phyloP scores from a whole-genome alignment of 2,888 invertebrate species.

The Phortica okadai region DNA sequence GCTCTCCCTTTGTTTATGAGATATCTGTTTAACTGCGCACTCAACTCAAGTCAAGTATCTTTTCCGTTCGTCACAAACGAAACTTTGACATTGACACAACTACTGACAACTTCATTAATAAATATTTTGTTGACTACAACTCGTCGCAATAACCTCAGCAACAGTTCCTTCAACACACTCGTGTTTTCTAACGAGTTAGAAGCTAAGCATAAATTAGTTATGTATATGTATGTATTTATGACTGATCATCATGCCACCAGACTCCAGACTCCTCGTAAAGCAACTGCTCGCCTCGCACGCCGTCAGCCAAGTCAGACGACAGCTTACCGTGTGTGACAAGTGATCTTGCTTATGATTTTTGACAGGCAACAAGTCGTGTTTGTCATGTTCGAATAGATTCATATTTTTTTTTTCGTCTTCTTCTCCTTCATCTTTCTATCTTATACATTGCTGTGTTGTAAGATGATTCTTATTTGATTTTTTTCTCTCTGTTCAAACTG shows the following conservation, averaged over 20 bases:
- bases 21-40: neutral
- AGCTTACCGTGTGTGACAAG: slow-evolving; percentile 64
- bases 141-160: slow-evolving; percentile 31
- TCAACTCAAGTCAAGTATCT: neutral
- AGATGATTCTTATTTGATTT: neutral
- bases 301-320: slow-evolving; percentile 22
- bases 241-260: slow-evolving; percentile 53
- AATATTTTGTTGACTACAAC: slow-evolving; percentile 51
- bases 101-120: slow-evolving; percentile 74
- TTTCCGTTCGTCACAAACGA: neutral
- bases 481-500: neutral
- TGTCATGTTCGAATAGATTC: slow-evolving; percentile 44
- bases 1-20: neutral
- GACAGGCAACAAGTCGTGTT: slow-evolving; percentile 66
- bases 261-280: slow-evolving; percentile 17
- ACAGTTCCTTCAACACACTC: slow-evolving; percentile 23
- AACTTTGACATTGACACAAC: slow-evolving; percentile 57
- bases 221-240: slow-evolving; percentile 22
- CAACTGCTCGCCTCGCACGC: slow-evolving; percentile 14
- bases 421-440: neutral
- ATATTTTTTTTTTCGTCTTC: slow-evolving; percentile 32
- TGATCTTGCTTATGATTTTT: slow-evolving; percentile 68
- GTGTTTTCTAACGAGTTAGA: slow-evolving; percentile 10
- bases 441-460: neutral
- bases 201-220: slow-evolving; percentile 46